phyloP scores from a whole-genome alignment of 2,113 vertebrate species.

The Oxyruncus cristatus region DNA sequence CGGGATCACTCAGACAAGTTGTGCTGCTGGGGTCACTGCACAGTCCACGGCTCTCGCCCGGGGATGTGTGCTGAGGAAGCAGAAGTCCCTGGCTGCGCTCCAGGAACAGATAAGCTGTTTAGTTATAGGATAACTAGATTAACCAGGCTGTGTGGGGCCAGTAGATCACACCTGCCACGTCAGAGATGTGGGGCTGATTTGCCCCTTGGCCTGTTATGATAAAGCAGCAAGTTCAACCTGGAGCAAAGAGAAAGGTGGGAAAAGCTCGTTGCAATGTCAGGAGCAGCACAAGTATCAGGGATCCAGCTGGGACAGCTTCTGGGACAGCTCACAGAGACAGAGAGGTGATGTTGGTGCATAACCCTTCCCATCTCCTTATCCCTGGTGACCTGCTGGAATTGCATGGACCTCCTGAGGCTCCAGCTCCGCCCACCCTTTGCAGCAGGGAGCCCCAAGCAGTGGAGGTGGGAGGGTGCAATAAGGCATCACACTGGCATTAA shows the following conservation, averaged over 20 bases:
- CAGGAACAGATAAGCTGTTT: conserved; percentile 37
- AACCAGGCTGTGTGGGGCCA: conserved; percentile 30
- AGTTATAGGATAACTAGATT: conserved; percentile 56
- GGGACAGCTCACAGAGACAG: not conserved
- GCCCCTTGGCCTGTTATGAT: not conserved
- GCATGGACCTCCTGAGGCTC: not conserved
- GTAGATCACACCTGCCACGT: not conserved
- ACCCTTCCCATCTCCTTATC: not conserved
- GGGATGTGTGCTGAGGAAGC: conserved; percentile 35
- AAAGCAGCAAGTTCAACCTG: not conserved
- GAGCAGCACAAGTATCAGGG: not conserved
- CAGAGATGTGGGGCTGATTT: not conserved
- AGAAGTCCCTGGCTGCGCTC: conserved; percentile 1
- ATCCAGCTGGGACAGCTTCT: rapidly evolving
- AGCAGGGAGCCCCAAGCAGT: not conserved
- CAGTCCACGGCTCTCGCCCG: not conserved
- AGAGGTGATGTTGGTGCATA: not conserved
- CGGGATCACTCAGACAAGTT: not conserved
- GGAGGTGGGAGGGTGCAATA: not conserved
- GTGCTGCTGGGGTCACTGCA: conserved; percentile 27
- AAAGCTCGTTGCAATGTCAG: not conserved
- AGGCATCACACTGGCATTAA: rapidly evolving
- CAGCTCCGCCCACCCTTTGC: not conserved
- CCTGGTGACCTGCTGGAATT: not conserved
- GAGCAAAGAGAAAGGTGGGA: not conserved